Evolutionary conservation across 2,113 vertebrate genomes (phyloP), one percentile per base, ranked within the genome.

Genomic region (Phrynosoma platyrhinos): DNA sequence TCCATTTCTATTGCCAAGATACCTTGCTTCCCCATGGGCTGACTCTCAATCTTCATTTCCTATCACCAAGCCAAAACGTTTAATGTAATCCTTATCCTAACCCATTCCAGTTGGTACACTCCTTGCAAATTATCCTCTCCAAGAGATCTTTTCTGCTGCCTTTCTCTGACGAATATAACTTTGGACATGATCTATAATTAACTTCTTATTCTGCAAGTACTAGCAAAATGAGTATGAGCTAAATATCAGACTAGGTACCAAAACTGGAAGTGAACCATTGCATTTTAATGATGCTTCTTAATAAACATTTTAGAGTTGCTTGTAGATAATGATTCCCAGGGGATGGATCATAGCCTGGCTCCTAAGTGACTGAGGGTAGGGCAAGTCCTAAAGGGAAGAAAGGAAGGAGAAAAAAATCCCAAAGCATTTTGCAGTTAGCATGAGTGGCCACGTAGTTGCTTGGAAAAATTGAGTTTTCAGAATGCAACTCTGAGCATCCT

Each of bases 81-180:
- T 90, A 52, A 9, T 1, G n/a, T 84, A 93, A 91, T 94, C 78
- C 84, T 90, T 87, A 32, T 77, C 77, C 14, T 86, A 68, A n/a
- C 64, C 36, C 71, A 90, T 79, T 87, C 23, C 85, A 84, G 1
- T 27, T 77, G 76, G 72, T 25, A 16, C 58, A 36, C 9, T 86
- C 5, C 52, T 89, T 68, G 79, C 71, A 86, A 89, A 84, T 92
- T 87, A 76, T 16, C 71, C 89, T 93, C 9, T 30, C 40, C 9
- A 0, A 20, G 9, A 78, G 4, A 53, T 18, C 9, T 4, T 78
- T 91, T 91, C 9, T 0, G 20, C 20, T 87, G 78, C 18, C 58
- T 91, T 76, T 47, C 85, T 36, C 86, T 80, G 79, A 36, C 68
- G 36, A 27, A 32, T 68, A n/a, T 5, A 88, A 83, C 47, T 72